A percentile compares a stretch with the other conserved stretches of the same genome.
phyloP scores from a whole-genome alignment of 2,797 vertebrate species.

The Mycteria americana region DNA sequence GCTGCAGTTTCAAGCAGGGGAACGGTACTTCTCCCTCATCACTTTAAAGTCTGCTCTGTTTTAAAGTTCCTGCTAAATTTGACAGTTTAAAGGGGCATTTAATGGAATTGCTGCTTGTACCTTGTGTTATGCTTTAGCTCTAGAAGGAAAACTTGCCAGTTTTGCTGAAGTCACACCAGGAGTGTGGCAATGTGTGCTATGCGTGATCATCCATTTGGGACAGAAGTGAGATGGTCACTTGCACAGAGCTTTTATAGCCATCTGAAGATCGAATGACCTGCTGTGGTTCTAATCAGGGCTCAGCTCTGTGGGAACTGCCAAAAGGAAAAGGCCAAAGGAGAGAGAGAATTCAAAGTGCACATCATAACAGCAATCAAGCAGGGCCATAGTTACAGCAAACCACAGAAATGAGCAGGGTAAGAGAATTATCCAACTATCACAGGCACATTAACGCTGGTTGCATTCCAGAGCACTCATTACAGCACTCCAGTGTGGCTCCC shows the following conservation, averaged over 20 bases:
- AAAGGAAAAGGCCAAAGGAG: constrained; percentile 66
- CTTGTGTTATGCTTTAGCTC: background rate
- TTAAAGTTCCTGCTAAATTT: constrained; percentile 14
- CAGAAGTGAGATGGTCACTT: constrained; percentile 38
- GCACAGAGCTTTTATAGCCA: constrained; percentile 66
- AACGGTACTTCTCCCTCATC: constrained; percentile 24
- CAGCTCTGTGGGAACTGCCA: constrained; percentile 54
- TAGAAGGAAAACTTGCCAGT: constrained; percentile 23
- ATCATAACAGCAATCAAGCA: constrained; percentile 44
- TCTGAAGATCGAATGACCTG: constrained; percentile 60
- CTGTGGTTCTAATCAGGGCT: constrained; percentile 67
- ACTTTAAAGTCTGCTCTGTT: constrained; percentile 41
- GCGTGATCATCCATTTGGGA: constrained; percentile 41
- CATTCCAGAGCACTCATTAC: constrained; percentile 63
- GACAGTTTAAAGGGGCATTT: constrained; percentile 33
- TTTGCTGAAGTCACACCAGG: constrained; percentile 49
- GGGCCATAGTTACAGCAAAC: constrained; percentile 39
- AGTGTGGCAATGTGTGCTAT: background rate
- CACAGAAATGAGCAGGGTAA: constrained; percentile 46
- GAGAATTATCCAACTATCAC: constrained; percentile 59
- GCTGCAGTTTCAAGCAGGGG: constrained; percentile 24
- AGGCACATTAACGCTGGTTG: background rate
- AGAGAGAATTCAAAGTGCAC: constrained; percentile 64
- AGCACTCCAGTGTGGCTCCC: constrained; percentile 26
- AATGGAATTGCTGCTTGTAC: constrained; percentile 15